Base-by-base conservation (phyloP, 2,113 vertebrate species). In the Onychostruthus taczanowskii region DNA sequence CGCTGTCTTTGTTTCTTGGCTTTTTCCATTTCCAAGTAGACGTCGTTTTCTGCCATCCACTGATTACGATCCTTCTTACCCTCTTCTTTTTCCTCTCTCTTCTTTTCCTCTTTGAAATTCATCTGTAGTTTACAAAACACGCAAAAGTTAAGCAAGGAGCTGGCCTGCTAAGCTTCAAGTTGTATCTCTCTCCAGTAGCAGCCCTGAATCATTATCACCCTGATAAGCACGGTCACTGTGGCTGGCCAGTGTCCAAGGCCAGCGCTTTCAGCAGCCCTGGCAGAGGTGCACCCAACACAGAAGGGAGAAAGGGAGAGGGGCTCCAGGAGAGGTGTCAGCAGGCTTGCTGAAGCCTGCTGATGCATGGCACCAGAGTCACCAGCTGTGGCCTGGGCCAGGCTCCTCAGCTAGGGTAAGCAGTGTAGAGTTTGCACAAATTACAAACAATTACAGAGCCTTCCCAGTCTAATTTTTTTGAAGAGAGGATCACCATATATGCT, bases 11-110 rank as follows among this genome's bases (percentile, higher is more conserved):
- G 94, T 41, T 97, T 97, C 96, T 98, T 98, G 66, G 97, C 95
- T 39, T 97, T 96, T 80, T 99, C 98, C 86, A 96, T 97, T 95
- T 98, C 97, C 33, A 93, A 11, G 79, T 98, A 99, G 86, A 98
- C 95, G 28, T 50, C 85, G 39, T 95, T 86, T 43, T 77, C 84
- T 84, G 67, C 53, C 55, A 87, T 69, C 61, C 55, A 74, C n/a
- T 59, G 43, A 79, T 58, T 74, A 63, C 1, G 44, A 33, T 91
- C 83, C 61, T 98, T 98, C 67, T 95, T 70, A 50, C 16, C 70
- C 33, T 97, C 95, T 73, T 97, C 92, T 93, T 97, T 97, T 7
- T 97, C 97, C 39, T 94, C 85, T 91, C 84, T 97, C 77, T 98
- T 89, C 77, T 96, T 97, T 82, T 97, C 96, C 59, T 97, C 97